Conservation (phyloP, 2,797 vertebrate species). For the Danio kyathit region DNA sequence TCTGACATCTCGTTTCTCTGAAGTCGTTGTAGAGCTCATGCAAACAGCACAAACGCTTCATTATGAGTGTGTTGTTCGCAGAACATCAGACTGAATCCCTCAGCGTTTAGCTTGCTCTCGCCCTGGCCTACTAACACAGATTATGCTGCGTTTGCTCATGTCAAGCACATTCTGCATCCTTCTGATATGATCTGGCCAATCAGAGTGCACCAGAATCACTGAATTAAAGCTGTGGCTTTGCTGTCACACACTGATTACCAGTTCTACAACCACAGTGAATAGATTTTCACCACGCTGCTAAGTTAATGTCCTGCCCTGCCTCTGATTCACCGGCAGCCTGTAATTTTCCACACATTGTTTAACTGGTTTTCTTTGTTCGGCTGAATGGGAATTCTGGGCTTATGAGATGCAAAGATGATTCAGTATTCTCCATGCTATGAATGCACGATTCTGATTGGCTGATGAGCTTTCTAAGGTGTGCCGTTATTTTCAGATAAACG, state of each 20-base stretch:
- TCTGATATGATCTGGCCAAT: not conserved
- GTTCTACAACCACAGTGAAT: not conserved
- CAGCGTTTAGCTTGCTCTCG: not conserved
- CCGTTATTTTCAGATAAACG: no score
- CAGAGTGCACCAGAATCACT: not conserved
- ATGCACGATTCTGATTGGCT: no score
- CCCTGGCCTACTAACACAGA: not conserved
- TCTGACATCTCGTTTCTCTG: constrained; percentile 1
- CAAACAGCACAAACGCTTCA: not conserved
- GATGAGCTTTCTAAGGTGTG: no score
- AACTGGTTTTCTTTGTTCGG: not conserved
- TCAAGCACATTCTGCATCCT: not conserved
- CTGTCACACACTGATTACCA: not conserved
- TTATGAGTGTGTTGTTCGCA: not conserved
- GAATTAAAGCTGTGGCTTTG: not conserved
- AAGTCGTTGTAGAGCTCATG: not conserved
- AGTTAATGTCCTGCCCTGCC: not conserved
- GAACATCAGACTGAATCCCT: not conserved
- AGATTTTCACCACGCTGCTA: constrained; percentile 1
- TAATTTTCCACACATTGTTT: not conserved
- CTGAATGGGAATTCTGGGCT: not conserved
- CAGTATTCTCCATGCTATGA: no score
- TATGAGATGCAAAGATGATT: not conserved
- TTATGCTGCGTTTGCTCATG: not conserved
- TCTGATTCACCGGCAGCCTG: not conserved